Conservation (phyloP, 2,797 vertebrate species). For the Fistularia tabacaria region DNA sequence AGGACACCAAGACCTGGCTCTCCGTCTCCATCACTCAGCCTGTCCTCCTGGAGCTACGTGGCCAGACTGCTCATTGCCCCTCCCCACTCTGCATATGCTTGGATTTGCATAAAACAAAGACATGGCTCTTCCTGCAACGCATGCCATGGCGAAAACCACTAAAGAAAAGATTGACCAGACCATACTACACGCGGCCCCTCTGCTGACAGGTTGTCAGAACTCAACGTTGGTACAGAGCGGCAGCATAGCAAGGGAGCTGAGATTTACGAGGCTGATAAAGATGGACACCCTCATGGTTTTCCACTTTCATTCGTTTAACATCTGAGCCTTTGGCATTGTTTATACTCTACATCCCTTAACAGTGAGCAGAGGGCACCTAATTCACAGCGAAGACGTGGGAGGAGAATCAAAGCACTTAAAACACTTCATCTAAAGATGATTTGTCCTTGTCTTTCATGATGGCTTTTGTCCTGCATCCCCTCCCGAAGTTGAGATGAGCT, state of each 20-base stretch:
- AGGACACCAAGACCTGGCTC: constrained; percentile 68
- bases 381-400: constrained; percentile 62
- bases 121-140: constrained; percentile 40
- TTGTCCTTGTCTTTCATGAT: constrained; percentile 76
- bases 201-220: constrained; percentile 54
- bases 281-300: constrained; percentile 72
- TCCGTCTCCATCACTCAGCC: constrained; percentile 69
- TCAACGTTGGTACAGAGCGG: constrained; percentile 36
- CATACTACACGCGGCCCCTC: constrained; percentile 29
- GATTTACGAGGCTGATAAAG: constrained; percentile 67
- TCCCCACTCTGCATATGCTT: constrained; percentile 53
- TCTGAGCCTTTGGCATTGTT: constrained; percentile 65
- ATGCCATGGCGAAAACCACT: constrained; percentile 29
- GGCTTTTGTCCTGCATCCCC: constrained; percentile 70
- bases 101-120: constrained; percentile 75
- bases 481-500: constrained; percentile 69
- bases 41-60: constrained; percentile 71
- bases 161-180: constrained; percentile 40
- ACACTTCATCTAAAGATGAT: constrained; percentile 78
- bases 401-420: constrained; percentile 72
- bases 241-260: constrained; percentile 29
- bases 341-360: constrained; percentile 59
- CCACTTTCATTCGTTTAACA: constrained; percentile 69
- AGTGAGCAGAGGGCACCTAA: constrained; percentile 68
- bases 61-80: constrained; percentile 64